These are phyloP conservation scores for Periparus ater DNA, from an alignment of 2,797 vertebrate species.

Conservation along the genomic window DNA sequence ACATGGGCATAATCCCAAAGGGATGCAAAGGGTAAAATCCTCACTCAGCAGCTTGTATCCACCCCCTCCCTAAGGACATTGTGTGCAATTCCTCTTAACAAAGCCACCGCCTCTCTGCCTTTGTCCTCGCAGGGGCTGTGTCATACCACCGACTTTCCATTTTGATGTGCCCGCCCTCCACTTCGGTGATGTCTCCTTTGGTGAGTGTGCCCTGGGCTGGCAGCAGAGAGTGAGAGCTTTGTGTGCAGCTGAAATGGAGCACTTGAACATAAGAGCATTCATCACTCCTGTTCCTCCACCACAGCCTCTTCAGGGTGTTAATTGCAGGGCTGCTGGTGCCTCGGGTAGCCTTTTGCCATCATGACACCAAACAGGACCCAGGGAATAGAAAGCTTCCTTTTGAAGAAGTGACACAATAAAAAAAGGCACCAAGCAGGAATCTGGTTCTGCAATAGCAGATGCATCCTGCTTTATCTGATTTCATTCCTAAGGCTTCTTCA, in stretches of 20 bases:
- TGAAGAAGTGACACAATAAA: not conserved
- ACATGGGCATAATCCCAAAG: not conserved
- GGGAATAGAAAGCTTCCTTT: not conserved
- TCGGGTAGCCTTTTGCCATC: not conserved
- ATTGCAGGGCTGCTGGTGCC: not conserved
- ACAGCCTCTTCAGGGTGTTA: not conserved
- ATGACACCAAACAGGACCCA: not conserved
- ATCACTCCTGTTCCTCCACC: not conserved
- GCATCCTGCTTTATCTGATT: not conserved
- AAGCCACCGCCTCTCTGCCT: not conserved
- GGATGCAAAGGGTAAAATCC: not conserved
- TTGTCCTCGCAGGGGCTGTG: slow-evolving; percentile 80
- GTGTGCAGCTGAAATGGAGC: not conserved
- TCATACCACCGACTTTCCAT: slow-evolving; percentile 85
- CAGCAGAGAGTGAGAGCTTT: not conserved
- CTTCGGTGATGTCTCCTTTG: slow-evolving; percentile 87
- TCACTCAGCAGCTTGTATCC: not conserved
- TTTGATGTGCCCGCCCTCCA: slow-evolving; percentile 81
- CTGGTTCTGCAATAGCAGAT: not conserved
- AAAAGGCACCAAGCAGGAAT: not conserved
- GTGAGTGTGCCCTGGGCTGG: slow-evolving; percentile 73
- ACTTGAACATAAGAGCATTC: not conserved
- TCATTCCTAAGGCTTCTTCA: not conserved
- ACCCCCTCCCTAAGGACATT: accelerated
- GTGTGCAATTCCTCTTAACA: not conserved